Base-by-base conservation (phyloP, 2,113 vertebrate species). In the Odontophorus gujanensis region DNA sequence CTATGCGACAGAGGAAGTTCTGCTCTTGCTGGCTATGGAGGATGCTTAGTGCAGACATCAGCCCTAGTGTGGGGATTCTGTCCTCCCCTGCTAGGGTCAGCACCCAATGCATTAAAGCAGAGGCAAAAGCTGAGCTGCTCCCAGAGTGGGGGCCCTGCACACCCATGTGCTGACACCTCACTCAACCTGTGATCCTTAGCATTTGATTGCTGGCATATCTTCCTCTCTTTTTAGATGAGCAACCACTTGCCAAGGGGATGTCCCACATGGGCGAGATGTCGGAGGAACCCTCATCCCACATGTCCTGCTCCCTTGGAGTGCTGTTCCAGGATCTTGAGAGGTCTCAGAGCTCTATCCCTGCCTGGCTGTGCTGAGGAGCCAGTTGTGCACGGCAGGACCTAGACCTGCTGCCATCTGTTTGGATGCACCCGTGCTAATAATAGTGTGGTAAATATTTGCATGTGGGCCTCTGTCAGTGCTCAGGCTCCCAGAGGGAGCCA, bases 391-490 rank as follows among this genome's bases (percentile, higher is more conserved):
- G 66, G 67, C 3, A 3, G 85, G 90, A 67, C 72, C 77, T 62
- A 81, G 68, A 92, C 87, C 87, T 0, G 0, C 62, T 87, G 72
- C 83, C 94, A 86, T 95, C 91, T 92, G 95, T 47, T 82, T 45
- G 74, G 81, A 81, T 45, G 58, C 73, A 62, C 55, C 72, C 72
- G 75, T 0, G 15, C 96, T 94, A 95, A 95, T 92, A 96, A 96
- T 95, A 96, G 95, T 65, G 82, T 3, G 6, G 84, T 96, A 92
- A 97, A 95, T 96, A 96, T 95, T 97, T 97, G 94, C 76, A 91
- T 84, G 81, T 63, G 69, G 51, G 83, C 81, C 53, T 69, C 78
- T 95, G 69, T 90, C 76, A 94, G 94, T 62, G 20, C 73, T 87
- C 65, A 15, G n/a, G 48, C 51, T 96, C 89, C 76, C 91, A 43